phyloP scores from a whole-genome alignment of 2,888 invertebrate genomes.

The Matsumyia berberina region DNA sequence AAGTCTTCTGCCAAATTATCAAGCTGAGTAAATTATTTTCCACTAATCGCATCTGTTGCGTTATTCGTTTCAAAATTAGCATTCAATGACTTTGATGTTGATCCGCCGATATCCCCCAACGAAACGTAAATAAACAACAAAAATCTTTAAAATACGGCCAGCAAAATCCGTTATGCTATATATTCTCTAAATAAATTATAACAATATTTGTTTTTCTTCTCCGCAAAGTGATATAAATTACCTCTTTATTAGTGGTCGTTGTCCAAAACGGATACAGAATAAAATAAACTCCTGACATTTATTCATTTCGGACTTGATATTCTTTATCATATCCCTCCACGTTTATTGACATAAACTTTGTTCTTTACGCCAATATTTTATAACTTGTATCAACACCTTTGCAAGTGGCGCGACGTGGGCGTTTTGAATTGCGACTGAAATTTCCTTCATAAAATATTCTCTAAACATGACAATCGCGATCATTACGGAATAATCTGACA shows the following conservation, averaged over 20 bases:
- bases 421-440: conserved; percentile 34
- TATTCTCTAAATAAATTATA: too few relatives aligned
- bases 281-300: conserved; percentile 4
- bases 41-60: too few relatives aligned
- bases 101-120: too few relatives aligned
- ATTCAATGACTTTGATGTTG: too few relatives aligned
- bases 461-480: conserved; percentile 58
- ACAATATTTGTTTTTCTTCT: neutral
- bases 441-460: conserved; percentile 38
- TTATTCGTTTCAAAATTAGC: too few relatives aligned
- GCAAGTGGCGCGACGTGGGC: conserved; percentile 42
- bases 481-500: conserved; percentile 45
- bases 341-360: conserved; percentile 52
- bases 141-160: too few relatives aligned
- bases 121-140: too few relatives aligned
- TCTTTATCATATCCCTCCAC: conserved; percentile 18
- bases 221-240: neutral
- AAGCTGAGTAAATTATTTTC: too few relatives aligned
- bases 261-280: neutral
- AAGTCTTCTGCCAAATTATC: too few relatives aligned
- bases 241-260: neutral
- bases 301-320: conserved; percentile 1
- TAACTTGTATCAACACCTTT: conserved; percentile 33
- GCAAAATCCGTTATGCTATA: too few relatives aligned
- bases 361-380: conserved; percentile 49